Evolutionary conservation across 2,888 invertebrate species (phyloP).

Genomic region (Phyllotreta cruciferae): DNA sequence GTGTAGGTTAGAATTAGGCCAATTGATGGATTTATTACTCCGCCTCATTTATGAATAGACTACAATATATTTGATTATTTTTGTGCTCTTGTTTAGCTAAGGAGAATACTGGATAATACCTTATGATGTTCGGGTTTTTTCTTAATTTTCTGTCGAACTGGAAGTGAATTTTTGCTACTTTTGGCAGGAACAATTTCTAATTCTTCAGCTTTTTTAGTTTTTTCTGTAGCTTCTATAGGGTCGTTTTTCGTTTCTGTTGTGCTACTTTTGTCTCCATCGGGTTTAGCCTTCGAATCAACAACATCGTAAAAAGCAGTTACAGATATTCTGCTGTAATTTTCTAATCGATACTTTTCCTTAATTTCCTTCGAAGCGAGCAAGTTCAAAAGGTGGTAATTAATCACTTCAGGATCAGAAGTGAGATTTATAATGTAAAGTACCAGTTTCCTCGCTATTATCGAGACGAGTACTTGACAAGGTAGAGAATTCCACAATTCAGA

Average conservation of each 20-base stretch:
- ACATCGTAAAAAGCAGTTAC: conserved; percentile 42
- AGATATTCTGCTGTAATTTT: conserved; percentile 46
- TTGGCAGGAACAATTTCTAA: background rate
- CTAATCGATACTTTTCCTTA: conserved; percentile 46
- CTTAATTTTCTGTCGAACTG: background rate
- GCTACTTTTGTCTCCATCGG: conserved; percentile 12
- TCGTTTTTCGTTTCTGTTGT: background rate
- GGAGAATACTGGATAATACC: conserved; percentile 3
- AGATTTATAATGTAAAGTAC: conserved; percentile 62
- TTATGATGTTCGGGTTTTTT: conserved; percentile 17
- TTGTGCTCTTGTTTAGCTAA: no score
- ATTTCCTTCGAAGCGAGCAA: conserved; percentile 41
- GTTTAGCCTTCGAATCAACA: conserved; percentile 27
- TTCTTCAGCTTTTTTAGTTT: background rate
- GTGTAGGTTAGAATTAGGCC: no score
- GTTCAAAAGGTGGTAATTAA: conserved; percentile 56
- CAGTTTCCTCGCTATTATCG: conserved; percentile 68
- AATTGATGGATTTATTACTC: no score
- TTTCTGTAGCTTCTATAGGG: conserved; percentile 8
- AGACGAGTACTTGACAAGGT: conserved; percentile 68
- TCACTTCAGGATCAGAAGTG: conserved; percentile 63
- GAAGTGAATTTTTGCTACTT: conserved; percentile 10
- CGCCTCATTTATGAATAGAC: no score
- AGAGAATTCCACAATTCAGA: conserved; percentile 74
- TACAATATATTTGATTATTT: no score